phyloP scores from a whole-genome alignment of 2,797 vertebrate genomes.

The Erithacus rubecula region DNA sequence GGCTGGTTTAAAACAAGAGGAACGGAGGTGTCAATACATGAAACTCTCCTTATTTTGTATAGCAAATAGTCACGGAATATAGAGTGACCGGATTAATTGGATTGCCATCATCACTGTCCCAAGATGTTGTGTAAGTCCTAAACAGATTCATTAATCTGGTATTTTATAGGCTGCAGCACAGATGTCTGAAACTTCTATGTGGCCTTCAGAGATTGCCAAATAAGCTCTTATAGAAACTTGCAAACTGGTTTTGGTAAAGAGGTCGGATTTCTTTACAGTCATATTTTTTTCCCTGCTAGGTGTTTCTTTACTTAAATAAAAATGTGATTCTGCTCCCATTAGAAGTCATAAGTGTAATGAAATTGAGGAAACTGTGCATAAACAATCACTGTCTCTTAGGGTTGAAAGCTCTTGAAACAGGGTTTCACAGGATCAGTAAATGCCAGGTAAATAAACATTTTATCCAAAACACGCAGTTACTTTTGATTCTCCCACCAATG shows the following conservation, averaged over 20 bases:
- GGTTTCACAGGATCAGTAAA: not conserved
- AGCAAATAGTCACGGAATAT: not conserved
- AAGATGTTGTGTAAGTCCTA: not conserved
- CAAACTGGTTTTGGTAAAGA: not conserved
- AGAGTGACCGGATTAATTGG: not conserved
- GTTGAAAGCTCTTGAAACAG: not conserved
- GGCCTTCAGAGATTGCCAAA: not conserved
- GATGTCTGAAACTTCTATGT: not conserved
- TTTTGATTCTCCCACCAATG: not conserved
- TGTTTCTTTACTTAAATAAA: not conserved
- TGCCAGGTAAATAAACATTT: not conserved
- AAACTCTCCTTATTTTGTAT: not conserved
- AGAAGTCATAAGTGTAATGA: not conserved
- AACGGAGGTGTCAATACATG: accelerated
- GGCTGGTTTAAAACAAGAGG: not conserved
- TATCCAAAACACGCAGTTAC: not conserved
- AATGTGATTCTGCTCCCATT: not conserved
- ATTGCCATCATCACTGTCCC: not conserved
- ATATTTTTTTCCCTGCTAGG: not conserved
- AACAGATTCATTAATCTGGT: not conserved
- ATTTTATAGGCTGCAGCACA: slow-evolving; percentile 5
- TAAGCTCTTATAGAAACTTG: not conserved
- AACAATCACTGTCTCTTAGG: not conserved
- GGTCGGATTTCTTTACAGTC: not conserved
- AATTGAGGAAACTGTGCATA: not conserved